Percentiles rank a stretch among this genome's conserved stretches.
Conservation (phyloP, 92 coral and sea anemone genomes). For the Zoanthus solanderi region DNA sequence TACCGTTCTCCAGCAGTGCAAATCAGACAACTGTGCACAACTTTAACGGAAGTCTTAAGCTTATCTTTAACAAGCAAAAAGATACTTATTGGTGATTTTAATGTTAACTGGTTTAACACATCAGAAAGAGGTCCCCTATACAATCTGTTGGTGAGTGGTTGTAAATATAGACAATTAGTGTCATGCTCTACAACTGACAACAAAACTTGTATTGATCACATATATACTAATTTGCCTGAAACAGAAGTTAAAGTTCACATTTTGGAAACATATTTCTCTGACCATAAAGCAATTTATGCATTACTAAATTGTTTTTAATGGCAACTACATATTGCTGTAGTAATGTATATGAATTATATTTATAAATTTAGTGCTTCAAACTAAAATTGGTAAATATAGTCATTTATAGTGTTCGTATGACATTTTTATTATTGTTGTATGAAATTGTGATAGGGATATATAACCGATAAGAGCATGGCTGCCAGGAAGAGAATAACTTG, state of each 20-base stretch:
- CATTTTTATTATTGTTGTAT: slow-evolving; percentile 31
- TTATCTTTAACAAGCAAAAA: background rate
- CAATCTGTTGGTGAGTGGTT: slow-evolving; percentile 28
- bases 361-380: slow-evolving; percentile 12
- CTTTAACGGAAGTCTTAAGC: slow-evolving; percentile 10
- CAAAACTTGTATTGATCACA: slow-evolving; percentile 57
- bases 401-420: slow-evolving; percentile 33
- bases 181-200: slow-evolving; percentile 58
- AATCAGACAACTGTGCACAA: slow-evolving; percentile 24
- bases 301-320: slow-evolving; percentile 46
- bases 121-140: slow-evolving; percentile 37
- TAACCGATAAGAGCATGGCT: slow-evolving; percentile 35
- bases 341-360: slow-evolving; percentile 30
- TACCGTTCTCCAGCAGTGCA: slow-evolving; percentile 46
- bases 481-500: slow-evolving; percentile 35
- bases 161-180: slow-evolving; percentile 50
- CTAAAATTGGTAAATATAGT: slow-evolving; percentile 36
- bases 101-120: slow-evolving; percentile 38
- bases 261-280: slow-evolving; percentile 69
- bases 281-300: slow-evolving; percentile 65
- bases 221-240: slow-evolving; percentile 68
- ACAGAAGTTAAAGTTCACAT: slow-evolving; percentile 36
- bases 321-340: slow-evolving; percentile 28
- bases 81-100: slow-evolving; percentile 37
- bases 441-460: slow-evolving; percentile 33